phyloP scores from a whole-genome alignment of 53 echinoderm and acorn worm genomes.

The Astropecten irregularis region DNA sequence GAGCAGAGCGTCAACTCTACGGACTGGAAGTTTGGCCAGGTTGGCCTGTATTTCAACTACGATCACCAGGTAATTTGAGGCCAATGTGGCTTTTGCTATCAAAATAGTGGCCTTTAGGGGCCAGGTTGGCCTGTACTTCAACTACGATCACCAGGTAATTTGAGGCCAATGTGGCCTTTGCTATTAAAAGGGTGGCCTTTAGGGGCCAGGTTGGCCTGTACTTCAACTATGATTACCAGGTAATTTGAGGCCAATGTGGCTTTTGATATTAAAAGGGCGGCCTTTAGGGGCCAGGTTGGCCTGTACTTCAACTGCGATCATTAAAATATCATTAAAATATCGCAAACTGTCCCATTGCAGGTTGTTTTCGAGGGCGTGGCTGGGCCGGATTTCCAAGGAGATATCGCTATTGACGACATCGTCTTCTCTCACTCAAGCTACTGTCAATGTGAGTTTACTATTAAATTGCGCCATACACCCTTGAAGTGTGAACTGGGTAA shows the following conservation, averaged over 20 bases:
- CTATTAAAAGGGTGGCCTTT: no score
- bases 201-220: slow-evolving; percentile 54
- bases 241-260: background rate
- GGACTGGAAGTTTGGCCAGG: slow-evolving; percentile 54
- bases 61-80: slow-evolving; percentile 64
- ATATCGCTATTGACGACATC: slow-evolving; percentile 93
- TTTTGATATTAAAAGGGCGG: no score
- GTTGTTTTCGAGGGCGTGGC: slow-evolving; percentile 79
- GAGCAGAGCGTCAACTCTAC: slow-evolving; percentile 41
- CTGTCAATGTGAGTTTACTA: slow-evolving; percentile 39
- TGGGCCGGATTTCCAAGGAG: slow-evolving; percentile 69
- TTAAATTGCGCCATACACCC: background rate
- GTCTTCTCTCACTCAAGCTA: slow-evolving; percentile 49
- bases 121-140: slow-evolving; percentile 50
- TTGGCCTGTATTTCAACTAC: slow-evolving; percentile 54
- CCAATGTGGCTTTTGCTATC: no score
- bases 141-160: slow-evolving; percentile 70
- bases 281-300: slow-evolving; percentile 51
- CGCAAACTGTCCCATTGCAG: no score
- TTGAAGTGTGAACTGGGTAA: background rate
- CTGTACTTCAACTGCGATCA: slow-evolving; percentile 61
- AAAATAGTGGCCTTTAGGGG: no score
- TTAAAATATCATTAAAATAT: no score
- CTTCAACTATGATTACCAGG: slow-evolving; percentile 67
- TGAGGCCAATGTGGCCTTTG: no score